phyloP scores from a whole-genome alignment of 2,113 vertebrate species.

The Scomber scombrus region DNA sequence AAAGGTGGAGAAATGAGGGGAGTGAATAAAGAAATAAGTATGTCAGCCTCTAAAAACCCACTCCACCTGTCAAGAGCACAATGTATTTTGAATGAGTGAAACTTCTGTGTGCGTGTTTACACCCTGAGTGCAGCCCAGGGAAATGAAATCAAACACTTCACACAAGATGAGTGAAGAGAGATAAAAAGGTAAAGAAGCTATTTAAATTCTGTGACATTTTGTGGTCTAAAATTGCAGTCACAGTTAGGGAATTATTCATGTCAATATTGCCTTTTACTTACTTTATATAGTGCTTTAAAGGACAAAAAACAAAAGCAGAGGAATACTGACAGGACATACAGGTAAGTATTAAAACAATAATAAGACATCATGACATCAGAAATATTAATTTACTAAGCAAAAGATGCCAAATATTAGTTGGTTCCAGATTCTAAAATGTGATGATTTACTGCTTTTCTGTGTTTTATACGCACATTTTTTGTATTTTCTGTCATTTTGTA shows the following conservation, averaged over 20 bases:
- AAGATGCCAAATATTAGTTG: neutral
- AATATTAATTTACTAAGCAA: neutral
- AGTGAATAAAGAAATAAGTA: slow-evolving; percentile 61
- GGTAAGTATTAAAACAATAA: neutral
- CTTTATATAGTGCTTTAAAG: slow-evolving; percentile 12
- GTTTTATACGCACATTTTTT: neutral
- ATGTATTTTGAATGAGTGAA: slow-evolving; percentile 68
- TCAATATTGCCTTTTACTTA: neutral
- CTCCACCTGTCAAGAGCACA: slow-evolving; percentile 64
- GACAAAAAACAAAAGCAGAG: slow-evolving; percentile 8
- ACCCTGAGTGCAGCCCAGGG: slow-evolving; percentile 16
- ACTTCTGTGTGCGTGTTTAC: slow-evolving; percentile 50
- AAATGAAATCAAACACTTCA: slow-evolving; percentile 60
- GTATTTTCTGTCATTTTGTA: neutral
- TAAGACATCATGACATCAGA: no score
- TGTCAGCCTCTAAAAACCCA: slow-evolving; percentile 39
- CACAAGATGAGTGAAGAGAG: slow-evolving; percentile 32
- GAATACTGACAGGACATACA: neutral
- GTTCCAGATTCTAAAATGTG: neutral
- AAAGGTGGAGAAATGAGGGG: slow-evolving; percentile 51
- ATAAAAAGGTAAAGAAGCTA: slow-evolving; percentile 42
- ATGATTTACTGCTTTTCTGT: neutral
- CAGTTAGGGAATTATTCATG: slow-evolving; percentile 26
- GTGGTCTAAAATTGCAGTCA: slow-evolving; percentile 1
- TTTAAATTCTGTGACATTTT: slow-evolving; percentile 45